phyloP scores from a whole-genome alignment of 2,113 vertebrate species.

The Leucosticte australis region DNA sequence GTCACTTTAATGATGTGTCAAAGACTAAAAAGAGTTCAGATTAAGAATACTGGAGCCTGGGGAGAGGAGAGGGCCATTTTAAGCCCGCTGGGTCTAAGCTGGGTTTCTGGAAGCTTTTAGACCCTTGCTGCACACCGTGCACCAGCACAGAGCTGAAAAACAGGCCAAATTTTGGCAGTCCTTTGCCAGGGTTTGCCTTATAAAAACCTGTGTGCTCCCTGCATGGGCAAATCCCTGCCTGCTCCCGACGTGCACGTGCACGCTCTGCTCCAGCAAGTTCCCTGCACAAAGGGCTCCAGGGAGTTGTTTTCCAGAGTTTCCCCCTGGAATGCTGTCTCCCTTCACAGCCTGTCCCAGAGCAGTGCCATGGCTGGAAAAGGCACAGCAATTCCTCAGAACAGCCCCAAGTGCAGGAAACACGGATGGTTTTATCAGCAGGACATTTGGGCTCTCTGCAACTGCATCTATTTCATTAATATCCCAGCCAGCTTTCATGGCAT shows the following conservation, averaged over 20 bases:
- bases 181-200: neutral
- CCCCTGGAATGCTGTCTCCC: neutral
- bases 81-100: constrained; percentile 37
- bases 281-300: neutral
- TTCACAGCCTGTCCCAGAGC: neutral
- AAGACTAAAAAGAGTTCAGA: constrained; percentile 56
- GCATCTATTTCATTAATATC: constrained; percentile 58
- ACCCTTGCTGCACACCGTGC: neutral
- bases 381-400: neutral
- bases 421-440: neutral
- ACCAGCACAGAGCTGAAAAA: neutral
- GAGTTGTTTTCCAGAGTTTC: neutral
- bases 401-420: neutral
- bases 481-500: constrained; percentile 61
- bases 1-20: constrained; percentile 69
- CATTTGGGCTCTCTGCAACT: constrained; percentile 49
- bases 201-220: neutral
- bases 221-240: constrained; percentile 8
- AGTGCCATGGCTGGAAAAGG: fast-evolving
- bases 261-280: neutral
- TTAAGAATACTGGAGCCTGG: constrained; percentile 64
- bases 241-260: constrained; percentile 9
- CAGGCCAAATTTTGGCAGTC: neutral
- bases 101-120: constrained; percentile 54
- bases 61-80: constrained; percentile 57